Percentiles rank a stretch among this genome's conserved stretches.
Conservation (phyloP, 2,888 invertebrate genomes). For the Callyntrura guangdongensis region DNA sequence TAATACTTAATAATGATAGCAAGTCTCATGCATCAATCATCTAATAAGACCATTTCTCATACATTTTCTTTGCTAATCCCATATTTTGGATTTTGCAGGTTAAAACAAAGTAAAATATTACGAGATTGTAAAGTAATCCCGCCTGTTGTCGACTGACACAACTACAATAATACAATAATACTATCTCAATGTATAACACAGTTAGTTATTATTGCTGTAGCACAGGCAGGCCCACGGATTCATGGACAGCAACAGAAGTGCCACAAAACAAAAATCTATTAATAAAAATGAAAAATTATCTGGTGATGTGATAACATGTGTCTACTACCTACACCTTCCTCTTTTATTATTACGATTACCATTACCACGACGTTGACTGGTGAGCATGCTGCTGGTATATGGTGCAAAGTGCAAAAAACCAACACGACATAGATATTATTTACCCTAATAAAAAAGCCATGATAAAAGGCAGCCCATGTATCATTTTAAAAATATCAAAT, state of each 20-base stretch:
- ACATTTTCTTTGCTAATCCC: constrained; percentile 31
- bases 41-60: neutral
- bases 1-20: neutral
- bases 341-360: constrained; percentile 32
- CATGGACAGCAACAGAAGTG: neutral
- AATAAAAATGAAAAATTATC: constrained; percentile 53
- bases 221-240: neutral
- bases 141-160: constrained; percentile 17
- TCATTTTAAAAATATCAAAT: neutral
- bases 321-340: constrained; percentile 1
- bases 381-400: neutral
- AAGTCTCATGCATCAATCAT: constrained; percentile 46
- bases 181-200: neutral
- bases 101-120: constrained; percentile 58
- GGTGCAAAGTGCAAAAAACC: no score
- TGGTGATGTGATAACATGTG: neutral
- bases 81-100: constrained; percentile 37
- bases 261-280: constrained; percentile 10
- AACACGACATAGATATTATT: no score
- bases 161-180: constrained; percentile 19
- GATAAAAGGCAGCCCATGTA: neutral
- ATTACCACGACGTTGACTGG: neutral
- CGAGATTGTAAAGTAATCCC: constrained; percentile 32
- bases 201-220: neutral
- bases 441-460: neutral